A percentile compares a stretch with the other conserved stretches of the same genome.
Evolutionary conservation across 2,113 vertebrate genomes (phyloP).

Genomic region (Orientallactaga bullata): DNA sequence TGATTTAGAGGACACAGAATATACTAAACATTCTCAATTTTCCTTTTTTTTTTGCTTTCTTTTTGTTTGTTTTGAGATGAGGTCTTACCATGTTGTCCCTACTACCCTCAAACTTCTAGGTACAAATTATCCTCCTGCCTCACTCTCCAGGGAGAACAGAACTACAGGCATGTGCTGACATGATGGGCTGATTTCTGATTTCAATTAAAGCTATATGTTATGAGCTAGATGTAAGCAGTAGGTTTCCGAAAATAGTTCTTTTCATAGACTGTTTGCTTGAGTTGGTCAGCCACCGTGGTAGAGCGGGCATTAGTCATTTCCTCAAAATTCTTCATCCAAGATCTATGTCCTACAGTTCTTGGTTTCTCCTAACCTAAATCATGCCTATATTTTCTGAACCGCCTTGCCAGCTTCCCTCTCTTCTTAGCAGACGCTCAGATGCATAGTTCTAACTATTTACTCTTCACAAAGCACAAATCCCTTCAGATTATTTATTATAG

Average conservation of each 20-base stretch:
- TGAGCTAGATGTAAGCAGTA: background rate
- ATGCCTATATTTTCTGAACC: background rate
- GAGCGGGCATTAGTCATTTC: background rate
- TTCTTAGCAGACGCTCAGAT: background rate
- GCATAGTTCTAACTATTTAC: background rate
- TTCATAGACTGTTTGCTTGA: background rate
- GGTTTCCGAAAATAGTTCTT: background rate
- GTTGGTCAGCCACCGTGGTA: background rate
- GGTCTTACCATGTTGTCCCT: background rate
- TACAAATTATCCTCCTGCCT: background rate
- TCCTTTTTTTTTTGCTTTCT: no score
- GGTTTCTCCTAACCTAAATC: background rate
- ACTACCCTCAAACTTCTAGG: background rate
- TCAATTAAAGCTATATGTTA: background rate
- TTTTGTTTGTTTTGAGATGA: background rate
- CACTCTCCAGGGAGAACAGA: background rate
- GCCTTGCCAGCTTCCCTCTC: background rate
- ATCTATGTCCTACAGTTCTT: background rate
- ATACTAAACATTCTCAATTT: background rate
- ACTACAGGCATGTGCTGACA: no score
- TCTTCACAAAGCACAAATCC: conserved; percentile 12
- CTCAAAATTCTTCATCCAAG: background rate
- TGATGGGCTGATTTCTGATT: background rate
- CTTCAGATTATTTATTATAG: conserved; percentile 4
- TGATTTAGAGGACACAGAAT: background rate